These are phyloP conservation scores for Alligator sinensis DNA, from an alignment of 2,113 vertebrate species.

Conservation along the genomic window DNA sequence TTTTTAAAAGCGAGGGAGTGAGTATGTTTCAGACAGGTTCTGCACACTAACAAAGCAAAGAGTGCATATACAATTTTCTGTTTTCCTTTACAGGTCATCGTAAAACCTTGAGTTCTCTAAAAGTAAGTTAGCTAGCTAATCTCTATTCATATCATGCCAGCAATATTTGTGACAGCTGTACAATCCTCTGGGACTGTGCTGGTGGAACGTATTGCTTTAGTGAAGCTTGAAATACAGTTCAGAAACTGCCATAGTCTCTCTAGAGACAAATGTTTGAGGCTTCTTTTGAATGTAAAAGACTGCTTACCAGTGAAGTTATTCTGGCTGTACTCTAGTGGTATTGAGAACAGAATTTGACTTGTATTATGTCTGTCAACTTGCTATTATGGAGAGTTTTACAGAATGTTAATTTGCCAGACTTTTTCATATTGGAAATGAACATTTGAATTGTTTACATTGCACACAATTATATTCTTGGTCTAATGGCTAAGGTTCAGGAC, in stretches of 20 bases:
- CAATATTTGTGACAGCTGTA: background rate
- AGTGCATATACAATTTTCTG: background rate
- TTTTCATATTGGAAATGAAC: background rate
- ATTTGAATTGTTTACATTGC: background rate
- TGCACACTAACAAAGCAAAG: background rate
- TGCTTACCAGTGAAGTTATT: background rate
- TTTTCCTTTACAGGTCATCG: background rate
- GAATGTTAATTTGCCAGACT: background rate
- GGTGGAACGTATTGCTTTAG: background rate
- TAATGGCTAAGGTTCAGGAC: background rate
- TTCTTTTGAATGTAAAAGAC: background rate
- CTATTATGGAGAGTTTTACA: background rate
- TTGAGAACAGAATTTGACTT: background rate
- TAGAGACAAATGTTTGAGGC: background rate
- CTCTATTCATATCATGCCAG: background rate
- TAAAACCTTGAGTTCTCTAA: background rate
- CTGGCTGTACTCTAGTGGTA: background rate
- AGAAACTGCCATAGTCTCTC: background rate
- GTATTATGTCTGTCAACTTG: background rate
- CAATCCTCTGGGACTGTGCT: background rate
- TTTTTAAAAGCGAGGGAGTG: background rate
- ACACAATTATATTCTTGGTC: background rate
- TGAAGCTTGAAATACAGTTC: background rate
- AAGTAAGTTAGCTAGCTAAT: background rate
- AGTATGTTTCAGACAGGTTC: background rate